Conservation (phyloP, 2,888 invertebrate species). For the Volucella inanis region DNA sequence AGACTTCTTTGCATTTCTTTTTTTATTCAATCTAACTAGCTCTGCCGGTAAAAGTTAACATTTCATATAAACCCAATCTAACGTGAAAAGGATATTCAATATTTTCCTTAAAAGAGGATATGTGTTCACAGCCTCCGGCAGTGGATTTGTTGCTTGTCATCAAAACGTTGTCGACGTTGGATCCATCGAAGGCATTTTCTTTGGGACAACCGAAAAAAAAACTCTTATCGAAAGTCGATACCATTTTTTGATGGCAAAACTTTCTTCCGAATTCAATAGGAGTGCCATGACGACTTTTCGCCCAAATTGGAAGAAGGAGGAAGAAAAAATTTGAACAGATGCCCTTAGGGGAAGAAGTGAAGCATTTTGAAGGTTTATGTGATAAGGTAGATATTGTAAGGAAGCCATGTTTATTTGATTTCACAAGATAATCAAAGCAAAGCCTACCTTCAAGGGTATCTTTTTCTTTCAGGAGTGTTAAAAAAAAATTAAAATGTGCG, state of each 20-base stretch:
- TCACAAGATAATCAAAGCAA: conserved; percentile 49
- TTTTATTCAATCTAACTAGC: neutral
- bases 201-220: conserved; percentile 19
- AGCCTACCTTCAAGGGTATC: conserved; percentile 23
- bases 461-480: conserved; percentile 2
- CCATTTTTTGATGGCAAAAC: conserved; percentile 45
- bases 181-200: conserved; percentile 29
- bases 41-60: neutral
- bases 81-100: conserved; percentile 45
- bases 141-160: conserved; percentile 48
- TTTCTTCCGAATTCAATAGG: conserved; percentile 26
- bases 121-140: conserved; percentile 29
- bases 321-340: conserved; percentile 34
- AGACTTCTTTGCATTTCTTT: conserved; percentile 1
- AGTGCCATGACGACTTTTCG: conserved; percentile 10
- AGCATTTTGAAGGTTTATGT: conserved; percentile 12
- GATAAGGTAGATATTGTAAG: conserved; percentile 31
- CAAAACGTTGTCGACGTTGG: conserved; percentile 26
- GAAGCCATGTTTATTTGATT: conserved; percentile 45
- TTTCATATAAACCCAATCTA: conserved; percentile 32
- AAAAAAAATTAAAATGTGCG: conserved; percentile 11
- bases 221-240: conserved; percentile 41
- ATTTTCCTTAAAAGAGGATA: conserved; percentile 29
- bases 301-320: conserved; percentile 14
- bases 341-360: conserved; percentile 1